A percentile compares a stretch with the other conserved stretches of the same genome.
Evolutionary conservation across 2,797 vertebrate species (phyloP).

Genomic region (Premnoplex brunnescens): DNA sequence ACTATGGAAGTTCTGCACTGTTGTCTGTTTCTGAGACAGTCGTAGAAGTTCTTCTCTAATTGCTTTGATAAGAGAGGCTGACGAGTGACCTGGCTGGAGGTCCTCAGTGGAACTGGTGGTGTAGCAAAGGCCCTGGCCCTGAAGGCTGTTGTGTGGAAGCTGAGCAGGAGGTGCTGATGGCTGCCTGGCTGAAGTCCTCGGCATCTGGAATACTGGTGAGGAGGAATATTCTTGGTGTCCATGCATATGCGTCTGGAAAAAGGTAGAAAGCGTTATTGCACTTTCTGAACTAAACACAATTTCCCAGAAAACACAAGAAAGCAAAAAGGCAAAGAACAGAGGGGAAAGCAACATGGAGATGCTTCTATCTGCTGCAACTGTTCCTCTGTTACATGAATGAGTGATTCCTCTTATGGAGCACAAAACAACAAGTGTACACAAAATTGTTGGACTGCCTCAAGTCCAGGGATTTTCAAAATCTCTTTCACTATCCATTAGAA

Average conservation of each 20-base stretch:
- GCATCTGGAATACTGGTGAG: conserved; percentile 92
- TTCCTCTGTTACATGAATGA: neutral
- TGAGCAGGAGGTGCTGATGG: conserved; percentile 86
- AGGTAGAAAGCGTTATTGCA: conserved; percentile 40
- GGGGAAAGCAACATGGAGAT: conserved; percentile 45
- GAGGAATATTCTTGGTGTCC: conserved; percentile 92
- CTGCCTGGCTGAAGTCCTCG: conserved; percentile 87
- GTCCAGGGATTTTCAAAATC: neutral
- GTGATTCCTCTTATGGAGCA: neutral
- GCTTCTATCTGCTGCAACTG: conserved; percentile 8
- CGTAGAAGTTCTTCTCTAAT: conserved; percentile 97
- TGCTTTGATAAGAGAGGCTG: conserved; percentile 96
- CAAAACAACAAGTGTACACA: neutral
- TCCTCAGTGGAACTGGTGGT: conserved; percentile 85
- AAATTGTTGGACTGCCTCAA: neutral
- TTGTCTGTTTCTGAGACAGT: conserved; percentile 92
- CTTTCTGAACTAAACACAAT: neutral
- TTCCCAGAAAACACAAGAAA: conserved; percentile 7
- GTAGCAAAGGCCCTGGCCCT: conserved; percentile 85
- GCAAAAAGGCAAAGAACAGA: conserved; percentile 13
- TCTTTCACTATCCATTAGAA: neutral
- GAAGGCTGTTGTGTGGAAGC: conserved; percentile 75
- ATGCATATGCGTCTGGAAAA: conserved; percentile 79
- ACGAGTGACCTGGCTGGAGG: conserved; percentile 90
- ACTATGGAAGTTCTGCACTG: conserved; percentile 87